These are phyloP conservation scores for Apamea anceps DNA, from an alignment of 2,888 invertebrate genomes.

Conservation along the genomic window DNA sequence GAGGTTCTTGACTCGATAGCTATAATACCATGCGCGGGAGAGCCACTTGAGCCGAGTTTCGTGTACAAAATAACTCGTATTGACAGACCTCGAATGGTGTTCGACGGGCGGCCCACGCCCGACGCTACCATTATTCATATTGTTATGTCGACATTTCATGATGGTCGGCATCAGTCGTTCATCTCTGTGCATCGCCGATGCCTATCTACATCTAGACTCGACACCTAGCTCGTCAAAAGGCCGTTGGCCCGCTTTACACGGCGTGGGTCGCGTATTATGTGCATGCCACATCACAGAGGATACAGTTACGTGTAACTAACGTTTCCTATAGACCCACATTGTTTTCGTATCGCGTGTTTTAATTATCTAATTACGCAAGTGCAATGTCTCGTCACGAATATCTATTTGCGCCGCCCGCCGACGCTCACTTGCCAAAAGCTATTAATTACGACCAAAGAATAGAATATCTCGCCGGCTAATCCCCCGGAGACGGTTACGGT, in stretches of 20 bases:
- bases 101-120: conserved; percentile 67
- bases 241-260: conserved; percentile 83
- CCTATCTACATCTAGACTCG: conserved; percentile 73
- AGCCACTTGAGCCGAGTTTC: conserved; percentile 66
- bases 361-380: conserved; percentile 86
- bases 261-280: conserved; percentile 83
- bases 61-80: conserved; percentile 71
- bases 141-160: conserved; percentile 72
- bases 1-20: conserved; percentile 84
- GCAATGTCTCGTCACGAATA: conserved; percentile 81
- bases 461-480: conserved; percentile 88
- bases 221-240: conserved; percentile 79
- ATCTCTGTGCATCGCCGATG: conserved; percentile 71
- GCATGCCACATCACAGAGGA: conserved; percentile 77
- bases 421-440: conserved; percentile 89
- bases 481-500: conserved; percentile 88
- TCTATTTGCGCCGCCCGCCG: conserved; percentile 82
- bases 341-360: conserved; percentile 81
- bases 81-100: conserved; percentile 59
- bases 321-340: conserved; percentile 81
- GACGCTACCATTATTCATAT: conserved; percentile 73
- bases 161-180: conserved; percentile 71
- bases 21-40: conserved; percentile 69
- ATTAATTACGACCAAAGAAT: conserved; percentile 89
- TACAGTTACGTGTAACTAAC: conserved; percentile 80